Evolutionary conservation across 1,140 invertebrate species (phyloP), one percentile per base, ranked within the genome.

Genomic region (Oreohelix idahoensis): DNA sequence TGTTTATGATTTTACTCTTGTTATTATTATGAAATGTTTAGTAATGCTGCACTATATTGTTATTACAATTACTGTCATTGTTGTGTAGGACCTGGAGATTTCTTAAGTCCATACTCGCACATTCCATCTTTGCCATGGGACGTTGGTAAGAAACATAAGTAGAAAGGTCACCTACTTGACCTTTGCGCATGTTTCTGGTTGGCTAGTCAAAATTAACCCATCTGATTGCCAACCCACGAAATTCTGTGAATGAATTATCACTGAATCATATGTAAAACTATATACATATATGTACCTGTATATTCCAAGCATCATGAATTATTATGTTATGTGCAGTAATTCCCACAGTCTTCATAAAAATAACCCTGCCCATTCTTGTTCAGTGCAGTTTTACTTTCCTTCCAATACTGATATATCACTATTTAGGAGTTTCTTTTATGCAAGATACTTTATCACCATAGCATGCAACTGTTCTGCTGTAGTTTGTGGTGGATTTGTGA

Each of bases 71-170:
- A 35, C 69, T 36, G 5, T 73, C 11, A 42, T 73, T 73, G 20
- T 73, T 42, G 13, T 26, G 10, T 45, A 76, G 74, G 74, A 51
- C 42, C 74, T 32, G 39, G 39, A 76, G 74, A 49, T 53, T 76
- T 76, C 74, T 76, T 76, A 39, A 76, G 74, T 76, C 74, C 74
- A 1, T 76, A 76, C 42, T 76, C 74, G 10, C 74, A 76, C 74
- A 76, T 76, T 51, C 74, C 74, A 32, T 76, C 74, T 20, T 23
- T 76, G 36, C 74, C 74, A 15, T 76, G 74, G 74, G 74, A 76
- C 32, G 74, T 76, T 53, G 74, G 74, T 76, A 76, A 76, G 74
- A 53, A 26, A 45, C 36, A 36, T 42, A 66, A 58, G 26, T 58
- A 58, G 63, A 29, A 20, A 73, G 10, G 29, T 76, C 32, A 45